Evolutionary conservation across 2,888 invertebrate species (phyloP), one percentile per base, ranked within the genome.

Genomic region (Drosophila neonasuta): DNA sequence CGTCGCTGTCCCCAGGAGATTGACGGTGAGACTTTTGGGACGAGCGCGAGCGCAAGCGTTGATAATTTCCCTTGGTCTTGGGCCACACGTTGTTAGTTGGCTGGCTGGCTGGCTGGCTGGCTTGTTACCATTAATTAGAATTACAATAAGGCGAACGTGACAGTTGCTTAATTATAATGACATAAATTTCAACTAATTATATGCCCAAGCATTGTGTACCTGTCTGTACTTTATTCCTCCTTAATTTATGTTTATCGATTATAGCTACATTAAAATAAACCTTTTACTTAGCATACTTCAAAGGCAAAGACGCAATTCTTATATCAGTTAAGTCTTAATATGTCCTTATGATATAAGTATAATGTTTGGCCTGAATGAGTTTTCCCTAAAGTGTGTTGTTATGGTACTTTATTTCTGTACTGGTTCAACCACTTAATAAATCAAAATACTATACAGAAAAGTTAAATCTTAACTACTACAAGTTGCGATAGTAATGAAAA

Each of bases 81-180:
- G 65, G 60, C 64, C 68, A 62, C 36, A 64, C 36, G 59, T 71
- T 64, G 59, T 71, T 64, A 48, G 59, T 44, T 59, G 54, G 42
- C 52, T 36, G 29, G 34, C 29, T 46, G 32, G 24, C 29, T 24
- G 50, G 42, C 55, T 50, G 11, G 10, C 32, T 9, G 32, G 58
- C 66, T 79, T 71, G 82, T 68, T 68, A 71, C 66, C 80, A 80
- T 86, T 86, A 79, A 80, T 72, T 83, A 66, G 60, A 69, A 74
- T 71, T 66, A 62, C 42, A 51, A 48, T 57, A 49, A 54, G 58
- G 39, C 63, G 64, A 44, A 71, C 67, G 68, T 77, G 71, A 54
- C 72, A 68, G 45, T 61, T 59, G 62, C 68, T 68, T 69, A 76
- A 77, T 87, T 79, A 68, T 68, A 71, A 74, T 67, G 58, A 36